Conservation (phyloP, 1,140 invertebrate species). For the Cardiocondyla obscurior region DNA sequence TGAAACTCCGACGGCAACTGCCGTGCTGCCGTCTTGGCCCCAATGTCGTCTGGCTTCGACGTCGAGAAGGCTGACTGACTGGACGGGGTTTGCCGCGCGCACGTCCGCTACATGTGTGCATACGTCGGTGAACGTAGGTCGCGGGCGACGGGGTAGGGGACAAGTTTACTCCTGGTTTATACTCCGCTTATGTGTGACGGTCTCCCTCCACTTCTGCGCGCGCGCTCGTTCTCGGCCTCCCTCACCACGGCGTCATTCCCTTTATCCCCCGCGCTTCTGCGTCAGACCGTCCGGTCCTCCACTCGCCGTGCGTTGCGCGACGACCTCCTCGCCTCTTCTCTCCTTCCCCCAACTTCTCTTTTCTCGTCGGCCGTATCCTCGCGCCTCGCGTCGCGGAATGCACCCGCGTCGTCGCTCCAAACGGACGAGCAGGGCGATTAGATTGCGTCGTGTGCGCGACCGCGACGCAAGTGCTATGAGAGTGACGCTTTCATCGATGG, state of each 20-base stretch:
- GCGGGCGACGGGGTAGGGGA: constrained; percentile 31
- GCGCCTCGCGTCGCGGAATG: constrained; percentile 21
- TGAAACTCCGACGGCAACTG: constrained; percentile 69
- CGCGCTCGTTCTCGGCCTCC: neutral
- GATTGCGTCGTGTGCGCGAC: constrained; percentile 65
- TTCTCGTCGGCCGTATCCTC: neutral
- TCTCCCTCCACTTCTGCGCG: neutral
- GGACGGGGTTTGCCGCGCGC: constrained; percentile 49
- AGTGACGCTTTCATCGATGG: neutral
- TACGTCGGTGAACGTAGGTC: constrained; percentile 2
- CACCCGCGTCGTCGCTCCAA: constrained; percentile 54
- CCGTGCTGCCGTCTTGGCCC: constrained; percentile 67
- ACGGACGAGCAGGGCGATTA: constrained; percentile 61
- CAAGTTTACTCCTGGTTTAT: constrained; percentile 74
- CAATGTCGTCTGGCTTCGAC: constrained; percentile 77
- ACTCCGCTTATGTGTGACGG: constrained; percentile 62
- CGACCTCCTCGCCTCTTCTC: neutral
- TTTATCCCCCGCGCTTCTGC: constrained; percentile 47
- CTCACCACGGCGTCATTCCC: neutral
- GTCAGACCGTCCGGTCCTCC: constrained; percentile 52
- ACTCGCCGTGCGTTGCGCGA: neutral
- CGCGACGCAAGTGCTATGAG: constrained; percentile 30
- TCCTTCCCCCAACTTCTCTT: neutral
- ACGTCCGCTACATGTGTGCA: neutral
- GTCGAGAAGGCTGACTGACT: constrained; percentile 63